Conservation (phyloP, 2,888 invertebrate genomes). For the Drosophila nigricruria region DNA sequence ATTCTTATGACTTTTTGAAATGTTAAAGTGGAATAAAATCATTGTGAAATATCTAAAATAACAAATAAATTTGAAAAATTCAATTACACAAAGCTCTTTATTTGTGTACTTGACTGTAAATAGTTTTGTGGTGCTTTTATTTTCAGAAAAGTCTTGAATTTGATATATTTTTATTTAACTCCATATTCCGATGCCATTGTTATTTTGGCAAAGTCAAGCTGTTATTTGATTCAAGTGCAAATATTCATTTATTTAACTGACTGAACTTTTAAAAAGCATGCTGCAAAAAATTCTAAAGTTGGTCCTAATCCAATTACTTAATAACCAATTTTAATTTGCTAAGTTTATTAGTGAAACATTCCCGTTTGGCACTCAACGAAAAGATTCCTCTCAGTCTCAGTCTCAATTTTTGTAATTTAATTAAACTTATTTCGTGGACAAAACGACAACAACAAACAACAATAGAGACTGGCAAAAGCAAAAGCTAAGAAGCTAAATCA, state of each 20-base stretch:
- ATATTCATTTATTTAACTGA: neutral
- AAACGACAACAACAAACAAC: conserved; percentile 20
- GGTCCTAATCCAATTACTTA: conserved; percentile 44
- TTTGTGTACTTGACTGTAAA: neutral
- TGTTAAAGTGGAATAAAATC: neutral
- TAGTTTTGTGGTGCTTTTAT: neutral
- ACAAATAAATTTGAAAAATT: neutral
- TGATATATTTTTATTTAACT: neutral
- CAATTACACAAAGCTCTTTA: neutral
- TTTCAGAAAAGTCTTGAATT: neutral
- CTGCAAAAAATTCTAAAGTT: neutral
- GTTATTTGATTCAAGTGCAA: neutral
- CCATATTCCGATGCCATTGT: neutral
- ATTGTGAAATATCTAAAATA: neutral
- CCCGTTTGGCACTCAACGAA: neutral
- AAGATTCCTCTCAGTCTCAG: conserved; percentile 1
- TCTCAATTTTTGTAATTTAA: conserved; percentile 14
- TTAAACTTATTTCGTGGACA: conserved; percentile 21
- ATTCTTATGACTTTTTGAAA: neutral
- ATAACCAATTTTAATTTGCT: conserved; percentile 28
- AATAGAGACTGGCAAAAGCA: conserved; percentile 5
- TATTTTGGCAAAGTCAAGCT: neutral
- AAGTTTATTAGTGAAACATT: conserved; percentile 15
- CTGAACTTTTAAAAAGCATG: neutral
- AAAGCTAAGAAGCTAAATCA: neutral